phyloP scores from a whole-genome alignment of 1,140 invertebrate species.

The Coelopa frigida region DNA sequence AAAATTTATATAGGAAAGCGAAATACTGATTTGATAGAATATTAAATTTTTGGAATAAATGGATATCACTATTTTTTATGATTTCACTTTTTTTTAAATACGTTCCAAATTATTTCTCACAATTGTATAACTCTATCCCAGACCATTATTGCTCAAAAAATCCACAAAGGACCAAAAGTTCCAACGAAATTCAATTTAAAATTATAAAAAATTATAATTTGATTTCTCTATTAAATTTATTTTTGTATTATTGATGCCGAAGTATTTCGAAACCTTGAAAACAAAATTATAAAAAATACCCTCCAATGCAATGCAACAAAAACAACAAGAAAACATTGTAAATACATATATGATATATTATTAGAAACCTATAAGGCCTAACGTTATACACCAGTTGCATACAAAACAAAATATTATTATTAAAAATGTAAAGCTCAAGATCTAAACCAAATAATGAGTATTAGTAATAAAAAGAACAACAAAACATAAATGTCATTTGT shows the following conservation, averaged over 20 bases:
- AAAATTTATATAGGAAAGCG: too few species aligned
- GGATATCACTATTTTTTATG: too few species aligned
- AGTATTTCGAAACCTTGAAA: slow-evolving; percentile 1
- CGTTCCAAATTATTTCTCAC: too few species aligned
- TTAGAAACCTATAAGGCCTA: neutral
- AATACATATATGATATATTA: neutral
- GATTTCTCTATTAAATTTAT: neutral
- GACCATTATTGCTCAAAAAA: too few species aligned
- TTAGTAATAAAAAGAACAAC: slow-evolving; percentile 9
- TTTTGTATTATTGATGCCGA: neutral
- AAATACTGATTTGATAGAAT: too few species aligned
- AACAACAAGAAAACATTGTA: slow-evolving; percentile 3
- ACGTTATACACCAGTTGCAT: slow-evolving; percentile 1
- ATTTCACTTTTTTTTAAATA: too few species aligned
- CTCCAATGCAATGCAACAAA: slow-evolving; percentile 6
- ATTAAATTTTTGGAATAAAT: too few species aligned
- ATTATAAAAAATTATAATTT: neutral
- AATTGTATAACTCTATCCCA: too few species aligned
- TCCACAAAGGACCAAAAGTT: too few species aligned
- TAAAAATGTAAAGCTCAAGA: neutral
- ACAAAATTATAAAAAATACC: slow-evolving; percentile 10
- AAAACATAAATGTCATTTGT: too few species aligned
- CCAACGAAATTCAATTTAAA: neutral
- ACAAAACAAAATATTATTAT: neutral
- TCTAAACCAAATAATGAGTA: slow-evolving; percentile 5